Conservation (phyloP, 2,797 vertebrate genomes). For the Sebastes diaconus region DNA sequence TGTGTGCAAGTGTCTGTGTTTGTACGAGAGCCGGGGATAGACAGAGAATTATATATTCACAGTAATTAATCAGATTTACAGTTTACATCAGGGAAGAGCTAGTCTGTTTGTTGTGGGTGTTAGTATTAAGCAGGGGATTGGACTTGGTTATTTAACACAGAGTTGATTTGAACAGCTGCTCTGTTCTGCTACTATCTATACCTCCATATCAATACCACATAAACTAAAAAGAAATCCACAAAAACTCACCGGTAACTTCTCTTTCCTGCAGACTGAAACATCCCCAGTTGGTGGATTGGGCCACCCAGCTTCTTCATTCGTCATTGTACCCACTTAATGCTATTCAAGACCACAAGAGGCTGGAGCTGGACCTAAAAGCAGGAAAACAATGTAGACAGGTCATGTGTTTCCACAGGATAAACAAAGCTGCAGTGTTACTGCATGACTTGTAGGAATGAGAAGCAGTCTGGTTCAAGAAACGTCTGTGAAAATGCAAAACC, state of each 20-base stretch:
- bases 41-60: constrained; percentile 71
- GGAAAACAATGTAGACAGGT: not conserved
- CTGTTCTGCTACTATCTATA: constrained; percentile 58
- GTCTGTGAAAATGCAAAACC: not conserved
- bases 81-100: constrained; percentile 68
- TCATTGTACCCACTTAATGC: not conserved
- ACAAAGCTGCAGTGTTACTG: not conserved
- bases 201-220: constrained; percentile 50
- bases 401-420: not conserved
- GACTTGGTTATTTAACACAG: constrained; percentile 74
- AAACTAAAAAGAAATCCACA: not conserved
- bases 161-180: constrained; percentile 79
- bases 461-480: not conserved
- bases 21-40: constrained; percentile 31
- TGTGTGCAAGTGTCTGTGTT: not conserved
- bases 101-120: constrained; percentile 77
- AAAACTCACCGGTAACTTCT: not conserved
- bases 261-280: not conserved
- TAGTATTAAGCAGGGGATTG: constrained; percentile 74
- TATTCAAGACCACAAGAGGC: not conserved
- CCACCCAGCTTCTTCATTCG: constrained; percentile 20
- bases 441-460: not conserved
- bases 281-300: not conserved
- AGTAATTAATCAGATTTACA: constrained; percentile 79
- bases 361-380: not conserved